A percentile compares a stretch with the other conserved stretches of the same genome.
These are phyloP conservation scores for Epirrhoe alternata DNA, from an alignment of 2,888 invertebrate species.

Conservation along the genomic window DNA sequence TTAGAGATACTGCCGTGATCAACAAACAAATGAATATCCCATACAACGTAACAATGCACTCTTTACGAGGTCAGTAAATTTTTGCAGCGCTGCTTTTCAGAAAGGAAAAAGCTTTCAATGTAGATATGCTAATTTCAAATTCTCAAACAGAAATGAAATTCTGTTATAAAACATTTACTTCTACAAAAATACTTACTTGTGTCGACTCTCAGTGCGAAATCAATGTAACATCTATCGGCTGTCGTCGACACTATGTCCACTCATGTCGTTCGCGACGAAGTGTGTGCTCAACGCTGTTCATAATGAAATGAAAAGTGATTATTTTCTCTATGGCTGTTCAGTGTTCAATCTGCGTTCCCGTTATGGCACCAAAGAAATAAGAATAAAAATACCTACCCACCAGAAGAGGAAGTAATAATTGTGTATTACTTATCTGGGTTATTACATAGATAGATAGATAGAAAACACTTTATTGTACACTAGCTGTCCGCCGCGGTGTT, in stretches of 20 bases:
- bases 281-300: constrained; percentile 1
- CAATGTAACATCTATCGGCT: constrained; percentile 28
- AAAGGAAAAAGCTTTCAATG: constrained; percentile 1
- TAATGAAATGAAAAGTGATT: not conserved
- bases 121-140: constrained; percentile 16
- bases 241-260: constrained; percentile 46
- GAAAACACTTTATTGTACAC: no score
- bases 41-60: not conserved
- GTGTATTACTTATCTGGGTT: no score
- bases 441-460: no score
- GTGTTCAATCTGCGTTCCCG: not conserved
- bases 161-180: constrained; percentile 12
- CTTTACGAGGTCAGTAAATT: constrained; percentile 3
- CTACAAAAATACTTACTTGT: constrained; percentile 14
- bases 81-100: constrained; percentile 1
- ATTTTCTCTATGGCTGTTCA: not conserved
- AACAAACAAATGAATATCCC: no score
- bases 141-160: not conserved
- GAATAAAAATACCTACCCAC: not conserved
- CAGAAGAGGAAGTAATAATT: not conserved
- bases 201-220: constrained; percentile 10
- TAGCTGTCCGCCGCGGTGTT: no score
- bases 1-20: no score
- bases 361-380: not conserved
- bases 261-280: constrained; percentile 11